These are phyloP conservation scores for Drosophila anomalipes DNA, from an alignment of 2,888 invertebrate species.

Conservation along the genomic window DNA sequence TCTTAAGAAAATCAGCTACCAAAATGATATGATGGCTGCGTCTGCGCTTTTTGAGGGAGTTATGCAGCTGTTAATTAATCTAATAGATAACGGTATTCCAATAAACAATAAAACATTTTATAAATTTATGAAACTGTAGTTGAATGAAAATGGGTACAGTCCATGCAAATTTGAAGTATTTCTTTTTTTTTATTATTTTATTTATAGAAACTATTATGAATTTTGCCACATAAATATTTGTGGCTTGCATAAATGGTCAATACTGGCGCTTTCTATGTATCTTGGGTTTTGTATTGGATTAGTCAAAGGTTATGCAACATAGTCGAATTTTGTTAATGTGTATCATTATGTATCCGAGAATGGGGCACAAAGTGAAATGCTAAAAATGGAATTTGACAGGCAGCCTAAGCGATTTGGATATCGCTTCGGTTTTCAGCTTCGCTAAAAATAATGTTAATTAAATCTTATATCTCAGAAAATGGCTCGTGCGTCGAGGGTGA, in stretches of 20 bases:
- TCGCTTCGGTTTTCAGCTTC: slow-evolving; percentile 46
- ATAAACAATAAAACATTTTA: background rate
- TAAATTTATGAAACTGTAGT: slow-evolving; percentile 9
- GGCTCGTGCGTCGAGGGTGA: slow-evolving; percentile 11
- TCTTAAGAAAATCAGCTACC: slow-evolving; percentile 18
- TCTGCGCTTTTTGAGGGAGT: slow-evolving; percentile 21
- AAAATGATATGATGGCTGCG: slow-evolving; percentile 22
- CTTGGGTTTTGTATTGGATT: slow-evolving; percentile 39
- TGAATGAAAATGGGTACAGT: background rate
- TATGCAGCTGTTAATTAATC: slow-evolving; percentile 8
- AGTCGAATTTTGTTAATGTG: slow-evolving; percentile 4
- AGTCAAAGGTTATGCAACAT: slow-evolving; percentile 65
- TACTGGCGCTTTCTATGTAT: slow-evolving; percentile 43
- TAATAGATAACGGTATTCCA: slow-evolving; percentile 18
- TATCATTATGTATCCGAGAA: slow-evolving; percentile 62
- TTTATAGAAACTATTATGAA: background rate
- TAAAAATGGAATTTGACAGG: slow-evolving; percentile 58
- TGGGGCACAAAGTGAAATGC: slow-evolving; percentile 64
- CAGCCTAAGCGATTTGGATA: slow-evolving; percentile 48
- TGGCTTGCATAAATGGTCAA: slow-evolving; percentile 15
- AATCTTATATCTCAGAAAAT: slow-evolving; percentile 45
- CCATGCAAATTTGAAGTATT: background rate
- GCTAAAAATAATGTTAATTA: slow-evolving; percentile 66
- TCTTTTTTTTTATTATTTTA: background rate
- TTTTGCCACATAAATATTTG: background rate